phyloP scores from a whole-genome alignment of 2,888 invertebrate species.

The Pristionchus japonicus region DNA sequence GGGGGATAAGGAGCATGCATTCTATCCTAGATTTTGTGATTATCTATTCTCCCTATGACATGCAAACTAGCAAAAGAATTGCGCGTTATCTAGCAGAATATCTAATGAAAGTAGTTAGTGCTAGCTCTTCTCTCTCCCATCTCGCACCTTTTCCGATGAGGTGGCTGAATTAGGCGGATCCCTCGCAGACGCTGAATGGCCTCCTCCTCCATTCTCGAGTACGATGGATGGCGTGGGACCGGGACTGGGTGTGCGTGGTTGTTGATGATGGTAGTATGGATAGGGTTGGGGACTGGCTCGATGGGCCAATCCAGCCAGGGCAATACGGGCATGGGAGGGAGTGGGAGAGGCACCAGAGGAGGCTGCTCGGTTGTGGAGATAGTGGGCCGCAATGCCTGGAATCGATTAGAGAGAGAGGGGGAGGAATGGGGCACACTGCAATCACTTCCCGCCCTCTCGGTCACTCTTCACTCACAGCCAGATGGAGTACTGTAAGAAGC shows the following conservation, averaged over 20 bases:
- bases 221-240: conserved; percentile 61
- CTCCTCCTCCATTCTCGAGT: conserved; percentile 65
- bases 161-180: conserved; percentile 42
- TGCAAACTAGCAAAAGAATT: conserved; percentile 21
- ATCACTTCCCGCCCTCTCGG: neutral
- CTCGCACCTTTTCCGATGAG: conserved; percentile 45
- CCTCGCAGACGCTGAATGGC: conserved; percentile 32
- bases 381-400: neutral
- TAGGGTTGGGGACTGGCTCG: conserved; percentile 72
- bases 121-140: conserved; percentile 11
- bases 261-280: conserved; percentile 71
- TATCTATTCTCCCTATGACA: neutral
- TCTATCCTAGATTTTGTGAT: neutral
- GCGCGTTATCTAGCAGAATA: conserved; percentile 29
- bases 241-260: conserved; percentile 66
- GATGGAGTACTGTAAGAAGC: neutral
- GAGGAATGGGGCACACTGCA: conserved; percentile 44
- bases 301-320: conserved; percentile 62
- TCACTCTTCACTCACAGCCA: neutral
- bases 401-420: conserved; percentile 17
- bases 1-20: conserved; percentile 22
- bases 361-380: conserved; percentile 41
- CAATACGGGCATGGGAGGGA: conserved; percentile 55
- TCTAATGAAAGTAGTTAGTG: neutral
- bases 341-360: conserved; percentile 55